These are phyloP conservation scores for Epinephelus fuscoguttatus DNA, from an alignment of 2,113 vertebrate species.

Conservation along the genomic window DNA sequence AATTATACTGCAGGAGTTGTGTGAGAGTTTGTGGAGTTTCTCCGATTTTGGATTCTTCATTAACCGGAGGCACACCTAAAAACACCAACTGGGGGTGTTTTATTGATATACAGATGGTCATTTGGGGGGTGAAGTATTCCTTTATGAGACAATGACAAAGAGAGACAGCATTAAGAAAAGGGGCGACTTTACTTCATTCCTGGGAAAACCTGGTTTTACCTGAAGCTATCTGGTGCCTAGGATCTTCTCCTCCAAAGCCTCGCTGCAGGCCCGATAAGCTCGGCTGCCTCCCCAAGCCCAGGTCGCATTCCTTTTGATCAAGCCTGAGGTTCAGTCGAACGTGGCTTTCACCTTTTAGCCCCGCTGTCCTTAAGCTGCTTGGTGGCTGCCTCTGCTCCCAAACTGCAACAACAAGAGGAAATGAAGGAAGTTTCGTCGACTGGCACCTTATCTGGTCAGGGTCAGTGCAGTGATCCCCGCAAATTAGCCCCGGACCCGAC, in stretches of 20 bases:
- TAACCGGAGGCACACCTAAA: no score
- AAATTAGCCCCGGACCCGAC: slow-evolving; percentile 78
- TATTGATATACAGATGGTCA: no score
- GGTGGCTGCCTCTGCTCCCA: slow-evolving; percentile 68
- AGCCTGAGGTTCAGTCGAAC: slow-evolving; percentile 78
- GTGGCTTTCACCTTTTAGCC: slow-evolving; percentile 84
- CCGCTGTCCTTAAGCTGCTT: slow-evolving; percentile 74
- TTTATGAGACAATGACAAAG: slow-evolving; percentile 31
- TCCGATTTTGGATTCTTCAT: no score
- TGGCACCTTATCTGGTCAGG: slow-evolving; percentile 81
- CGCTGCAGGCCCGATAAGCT: slow-evolving; percentile 69
- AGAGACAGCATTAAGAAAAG: slow-evolving; percentile 7
- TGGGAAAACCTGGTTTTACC: slow-evolving; percentile 61
- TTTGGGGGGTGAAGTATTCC: no score
- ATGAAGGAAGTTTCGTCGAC: slow-evolving; percentile 83
- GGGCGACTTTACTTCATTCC: slow-evolving; percentile 40
- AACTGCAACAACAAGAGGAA: slow-evolving; percentile 84
- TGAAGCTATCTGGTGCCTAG: slow-evolving; percentile 65
- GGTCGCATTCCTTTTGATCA: slow-evolving; percentile 84
- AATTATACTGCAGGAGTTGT: no score
- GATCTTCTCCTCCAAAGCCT: slow-evolving; percentile 72
- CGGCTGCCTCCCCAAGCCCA: slow-evolving; percentile 68
- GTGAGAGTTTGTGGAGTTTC: no score
- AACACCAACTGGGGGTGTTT: no score
- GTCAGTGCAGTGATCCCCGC: slow-evolving; percentile 79